These are phyloP conservation scores for Melanerpes aurifrons DNA, from an alignment of 2,113 vertebrate genomes.

Conservation along the genomic window DNA sequence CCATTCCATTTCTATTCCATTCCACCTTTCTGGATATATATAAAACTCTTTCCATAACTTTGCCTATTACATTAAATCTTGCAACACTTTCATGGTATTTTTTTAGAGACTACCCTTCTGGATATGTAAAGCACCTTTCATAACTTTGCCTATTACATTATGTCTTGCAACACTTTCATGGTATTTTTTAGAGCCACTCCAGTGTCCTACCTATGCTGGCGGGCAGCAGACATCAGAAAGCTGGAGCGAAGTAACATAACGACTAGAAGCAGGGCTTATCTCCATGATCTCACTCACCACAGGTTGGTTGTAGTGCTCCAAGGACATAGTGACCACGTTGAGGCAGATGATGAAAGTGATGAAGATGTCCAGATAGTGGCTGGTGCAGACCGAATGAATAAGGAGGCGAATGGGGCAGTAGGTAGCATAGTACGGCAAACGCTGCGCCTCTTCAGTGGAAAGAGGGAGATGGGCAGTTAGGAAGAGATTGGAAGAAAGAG, in stretches of 20 bases:
- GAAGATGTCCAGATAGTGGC: conserved; percentile 98
- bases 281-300: conserved; percentile 80
- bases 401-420: conserved; percentile 91
- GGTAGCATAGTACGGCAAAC: conserved; percentile 92
- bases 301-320: conserved; percentile 98
- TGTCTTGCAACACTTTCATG: not conserved
- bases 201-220: not conserved
- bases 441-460: conserved; percentile 87
- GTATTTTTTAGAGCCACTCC: not conserved
- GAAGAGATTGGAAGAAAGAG: not conserved
- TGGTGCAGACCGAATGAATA: conserved; percentile 97
- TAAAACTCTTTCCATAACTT: not conserved
- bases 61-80: not conserved
- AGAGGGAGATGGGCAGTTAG: conserved; percentile 15
- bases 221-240: not conserved
- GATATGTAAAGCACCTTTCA: not conserved
- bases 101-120: not conserved
- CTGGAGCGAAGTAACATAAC: not conserved
- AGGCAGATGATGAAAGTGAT: conserved; percentile 99
- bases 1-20: too few species aligned
- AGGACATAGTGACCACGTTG: conserved; percentile 98
- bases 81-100: not conserved
- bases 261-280: not conserved
- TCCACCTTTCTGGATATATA: too few species aligned
- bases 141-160: not conserved